phyloP scores from a whole-genome alignment of 2,113 vertebrate species.

The Donacobius atricapilla region DNA sequence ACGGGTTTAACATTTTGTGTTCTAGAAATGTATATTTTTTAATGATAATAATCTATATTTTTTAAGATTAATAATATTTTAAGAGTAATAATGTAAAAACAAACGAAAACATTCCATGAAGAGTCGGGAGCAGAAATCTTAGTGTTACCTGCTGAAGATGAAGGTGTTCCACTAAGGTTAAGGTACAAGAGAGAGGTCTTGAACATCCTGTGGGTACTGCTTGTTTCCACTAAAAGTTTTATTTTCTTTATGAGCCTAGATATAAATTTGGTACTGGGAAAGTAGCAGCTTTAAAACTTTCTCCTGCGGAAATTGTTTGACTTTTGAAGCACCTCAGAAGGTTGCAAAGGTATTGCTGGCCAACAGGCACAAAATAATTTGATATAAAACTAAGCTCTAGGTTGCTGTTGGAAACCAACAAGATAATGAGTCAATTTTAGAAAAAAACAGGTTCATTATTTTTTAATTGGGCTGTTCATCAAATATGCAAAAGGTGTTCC shows the following conservation, averaged over 20 bases:
- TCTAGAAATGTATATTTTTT: too few species aligned
- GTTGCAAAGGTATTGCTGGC: slow-evolving; percentile 32
- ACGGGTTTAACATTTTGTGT: not conserved
- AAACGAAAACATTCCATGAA: not conserved
- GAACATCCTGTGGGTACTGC: not conserved
- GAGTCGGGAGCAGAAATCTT: not conserved
- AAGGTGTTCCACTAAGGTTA: not conserved
- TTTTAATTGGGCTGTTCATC: slow-evolving; percentile 65
- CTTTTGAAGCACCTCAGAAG: not conserved
- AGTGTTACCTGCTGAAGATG: not conserved
- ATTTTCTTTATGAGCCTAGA: not conserved
- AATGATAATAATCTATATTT: too few species aligned
- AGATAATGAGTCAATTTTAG: slow-evolving; percentile 50
- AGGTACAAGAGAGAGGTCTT: not conserved
- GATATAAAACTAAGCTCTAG: not conserved
- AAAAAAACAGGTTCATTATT: slow-evolving; percentile 53
- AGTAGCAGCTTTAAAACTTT: not conserved
- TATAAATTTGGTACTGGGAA: not conserved
- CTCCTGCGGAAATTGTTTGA: not conserved
- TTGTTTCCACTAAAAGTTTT: not conserved
- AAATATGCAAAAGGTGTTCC: slow-evolving; percentile 33
- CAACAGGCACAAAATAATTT: slow-evolving; percentile 48
- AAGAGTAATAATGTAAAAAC: not conserved
- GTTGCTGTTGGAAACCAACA: slow-evolving; percentile 21
- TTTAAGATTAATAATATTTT: too few species aligned